Evolutionary conservation across 2,113 vertebrate species (phyloP), one percentile per base, ranked within the genome.

Genomic region (Cyanoliseus patagonus): DNA sequence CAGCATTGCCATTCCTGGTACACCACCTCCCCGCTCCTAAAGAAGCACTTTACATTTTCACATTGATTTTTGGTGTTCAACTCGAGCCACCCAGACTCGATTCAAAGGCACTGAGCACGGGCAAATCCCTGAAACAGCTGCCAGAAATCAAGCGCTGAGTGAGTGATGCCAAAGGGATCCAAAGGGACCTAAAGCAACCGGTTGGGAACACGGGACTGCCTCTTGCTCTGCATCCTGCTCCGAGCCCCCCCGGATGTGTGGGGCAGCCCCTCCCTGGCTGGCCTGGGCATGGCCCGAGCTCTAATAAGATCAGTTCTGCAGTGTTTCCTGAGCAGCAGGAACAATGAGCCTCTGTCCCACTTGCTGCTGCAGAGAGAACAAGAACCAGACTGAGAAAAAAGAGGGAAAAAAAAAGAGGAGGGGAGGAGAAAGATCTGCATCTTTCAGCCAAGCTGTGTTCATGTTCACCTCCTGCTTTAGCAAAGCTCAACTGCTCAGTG

Each of bases 271-370:
- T 35, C 69, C 28, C 33, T 2, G 14, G 62, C 85, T 22, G 87
- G 79, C 78, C 76, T 3, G 3, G 75, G 44, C 88, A 33, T 1
- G 35, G 94, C 64, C 88, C 5, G 30, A 61, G 84, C 93, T 89
- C 81, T 63, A 69, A 92, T 47, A 11, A 52, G 94, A 89, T 96
- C 95, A 82, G 89, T 24, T 57, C 93, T 5, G 77, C 61, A 31
- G 86, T 13, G 62, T 68, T 94, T 93, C 93, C 93, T 42, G 66
- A 89, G 93, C 94, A 19, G 83, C 24, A 4, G 47, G 83, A 94
- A 95, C 96, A 97, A 97, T 92, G 91, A 84, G 84, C 74, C 91
- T 97, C 95, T 97, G 95, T 96, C 94, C 95, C 86, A 44, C 77
- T 27, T 1, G 62, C 91, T 0, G 47, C 91, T 0, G 7, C 83